Percentiles rank a stretch among this genome's conserved stretches.
These are phyloP conservation scores for Drepana arcuata DNA, from an alignment of 1,140 invertebrate genomes.

Conservation along the genomic window DNA sequence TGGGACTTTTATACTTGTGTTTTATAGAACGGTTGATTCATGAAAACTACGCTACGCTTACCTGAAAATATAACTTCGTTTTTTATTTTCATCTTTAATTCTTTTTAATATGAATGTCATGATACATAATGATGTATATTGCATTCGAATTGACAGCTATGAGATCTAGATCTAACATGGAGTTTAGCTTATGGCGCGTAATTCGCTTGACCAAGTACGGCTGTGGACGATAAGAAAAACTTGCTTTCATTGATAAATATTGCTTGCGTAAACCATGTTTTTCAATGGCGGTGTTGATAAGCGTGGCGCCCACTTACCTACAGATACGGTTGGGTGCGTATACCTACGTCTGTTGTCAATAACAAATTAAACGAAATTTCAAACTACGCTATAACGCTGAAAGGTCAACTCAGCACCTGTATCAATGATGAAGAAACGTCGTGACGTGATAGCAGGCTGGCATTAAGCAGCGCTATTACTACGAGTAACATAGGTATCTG, in stretches of 20 bases:
- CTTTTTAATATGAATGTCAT: not conserved
- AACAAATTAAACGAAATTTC: no score
- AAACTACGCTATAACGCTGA: not conserved
- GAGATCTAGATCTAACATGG: not conserved
- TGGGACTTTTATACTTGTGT: no score
- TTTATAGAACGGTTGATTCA: no score
- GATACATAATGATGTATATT: no score
- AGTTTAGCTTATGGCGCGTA: not conserved
- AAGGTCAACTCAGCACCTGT: conserved; percentile 4
- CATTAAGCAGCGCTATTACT: no score
- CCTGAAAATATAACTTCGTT: no score
- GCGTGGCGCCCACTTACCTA: conserved; percentile 15
- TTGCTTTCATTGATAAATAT: conserved; percentile 45
- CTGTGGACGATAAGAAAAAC: conserved; percentile 33
- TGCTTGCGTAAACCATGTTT: conserved; percentile 42
- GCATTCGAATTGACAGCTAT: not conserved
- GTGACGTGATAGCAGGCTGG: not conserved
- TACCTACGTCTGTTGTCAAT: no score
- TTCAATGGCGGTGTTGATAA: conserved; percentile 37
- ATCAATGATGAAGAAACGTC: conserved; percentile 6
- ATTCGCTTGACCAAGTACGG: conserved; percentile 8
- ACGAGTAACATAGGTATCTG: no score
- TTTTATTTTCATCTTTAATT: conserved; percentile 7
- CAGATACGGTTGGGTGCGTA: no score
- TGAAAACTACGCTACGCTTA: no score